These are phyloP conservation scores for Nasonia giraulti DNA, from an alignment of 1,140 invertebrate species.

Conservation along the genomic window DNA sequence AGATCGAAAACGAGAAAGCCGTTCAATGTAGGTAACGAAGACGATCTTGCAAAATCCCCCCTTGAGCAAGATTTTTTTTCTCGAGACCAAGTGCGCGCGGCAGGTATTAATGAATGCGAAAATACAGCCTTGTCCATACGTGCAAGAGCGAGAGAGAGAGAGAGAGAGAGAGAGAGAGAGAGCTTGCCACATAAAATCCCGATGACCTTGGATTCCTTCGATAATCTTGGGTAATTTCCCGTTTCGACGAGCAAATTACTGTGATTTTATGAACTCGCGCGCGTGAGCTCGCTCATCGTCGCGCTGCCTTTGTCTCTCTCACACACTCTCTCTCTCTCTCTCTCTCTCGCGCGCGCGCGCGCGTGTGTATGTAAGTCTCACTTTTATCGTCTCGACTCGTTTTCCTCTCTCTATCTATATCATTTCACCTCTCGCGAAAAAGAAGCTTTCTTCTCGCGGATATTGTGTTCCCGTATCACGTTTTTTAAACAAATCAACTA, in stretches of 20 bases:
- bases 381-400: constrained; percentile 4
- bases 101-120: neutral
- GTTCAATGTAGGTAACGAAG: neutral
- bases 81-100: neutral
- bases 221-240: constrained; percentile 21
- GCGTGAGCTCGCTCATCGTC: neutral
- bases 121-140: neutral
- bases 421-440: neutral
- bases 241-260: constrained; percentile 20
- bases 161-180: neutral
- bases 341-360: too few species aligned
- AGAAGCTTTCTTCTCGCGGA: neutral
- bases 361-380: neutral
- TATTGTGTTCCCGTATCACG: neutral
- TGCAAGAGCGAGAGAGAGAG: neutral
- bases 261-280: neutral
- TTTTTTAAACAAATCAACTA: too few species aligned
- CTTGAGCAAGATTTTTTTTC: constrained; percentile 5
- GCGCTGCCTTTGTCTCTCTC: neutral
- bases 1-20: neutral
- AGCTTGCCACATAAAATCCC: constrained; percentile 8
- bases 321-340: too few species aligned
- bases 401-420: neutral
- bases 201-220: constrained; percentile 33
- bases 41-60: neutral